These are phyloP conservation scores for Chanos chanos DNA, from an alignment of 2,797 vertebrate genomes.

Conservation along the genomic window DNA sequence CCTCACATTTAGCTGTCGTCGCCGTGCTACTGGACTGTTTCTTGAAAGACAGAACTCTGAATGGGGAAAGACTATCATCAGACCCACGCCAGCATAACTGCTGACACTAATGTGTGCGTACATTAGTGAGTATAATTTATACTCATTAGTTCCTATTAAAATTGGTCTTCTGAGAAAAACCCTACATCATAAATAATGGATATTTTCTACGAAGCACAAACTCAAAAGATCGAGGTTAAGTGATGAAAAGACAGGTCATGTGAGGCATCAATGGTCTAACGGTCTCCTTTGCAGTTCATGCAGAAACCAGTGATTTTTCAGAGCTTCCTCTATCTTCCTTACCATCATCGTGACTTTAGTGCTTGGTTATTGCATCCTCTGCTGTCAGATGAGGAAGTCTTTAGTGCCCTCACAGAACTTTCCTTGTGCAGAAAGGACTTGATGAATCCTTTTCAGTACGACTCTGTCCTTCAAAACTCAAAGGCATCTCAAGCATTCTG, in stretches of 20 bases:
- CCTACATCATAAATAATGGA: slow-evolving; percentile 13
- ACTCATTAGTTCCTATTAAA: slow-evolving; percentile 24
- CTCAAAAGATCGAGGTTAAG: not conserved
- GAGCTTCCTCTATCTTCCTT: too few species aligned
- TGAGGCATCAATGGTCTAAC: too few species aligned
- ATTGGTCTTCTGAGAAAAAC: slow-evolving; percentile 5
- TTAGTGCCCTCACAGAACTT: too few species aligned
- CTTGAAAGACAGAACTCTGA: not conserved
- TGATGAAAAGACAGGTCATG: not conserved
- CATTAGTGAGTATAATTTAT: slow-evolving; percentile 28
- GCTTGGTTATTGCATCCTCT: too few species aligned
- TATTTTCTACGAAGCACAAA: not conserved
- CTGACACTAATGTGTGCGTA: slow-evolving; percentile 16
- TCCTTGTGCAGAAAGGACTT: not conserved
- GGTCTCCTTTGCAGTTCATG: too few species aligned
- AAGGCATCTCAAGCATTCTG: too few species aligned
- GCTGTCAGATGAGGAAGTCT: too few species aligned
- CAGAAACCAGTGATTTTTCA: too few species aligned
- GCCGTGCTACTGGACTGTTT: not conserved
- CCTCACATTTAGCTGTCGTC: not conserved
- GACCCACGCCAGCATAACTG: slow-evolving; percentile 5
- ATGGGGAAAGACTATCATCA: not conserved
- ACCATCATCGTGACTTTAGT: too few species aligned
- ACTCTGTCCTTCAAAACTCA: too few species aligned
- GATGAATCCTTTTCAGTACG: not conserved